Conservation (phyloP, 2,113 vertebrate species). For the Malaclemys terrapin region DNA sequence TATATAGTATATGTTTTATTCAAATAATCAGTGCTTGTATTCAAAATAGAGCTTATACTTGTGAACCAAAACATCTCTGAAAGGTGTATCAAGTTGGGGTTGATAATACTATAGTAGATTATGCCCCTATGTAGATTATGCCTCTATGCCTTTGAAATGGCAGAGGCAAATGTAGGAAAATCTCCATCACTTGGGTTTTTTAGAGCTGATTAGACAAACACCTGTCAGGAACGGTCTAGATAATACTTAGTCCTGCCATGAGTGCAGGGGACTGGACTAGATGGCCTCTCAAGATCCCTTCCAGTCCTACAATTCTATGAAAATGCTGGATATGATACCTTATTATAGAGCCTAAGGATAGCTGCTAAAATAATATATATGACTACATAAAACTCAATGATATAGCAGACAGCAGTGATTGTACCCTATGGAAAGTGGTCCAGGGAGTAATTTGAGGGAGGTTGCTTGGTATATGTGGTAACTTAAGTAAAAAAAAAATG, state of each 20-base stretch:
- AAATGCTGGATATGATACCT: accelerated
- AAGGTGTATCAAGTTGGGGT: not conserved
- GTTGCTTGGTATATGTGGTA: not conserved
- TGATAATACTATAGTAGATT: not conserved
- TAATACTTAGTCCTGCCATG: too few relatives aligned
- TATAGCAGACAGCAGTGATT: not conserved
- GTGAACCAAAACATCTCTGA: not conserved
- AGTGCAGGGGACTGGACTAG: too few relatives aligned
- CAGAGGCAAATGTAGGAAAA: not conserved
- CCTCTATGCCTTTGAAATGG: not conserved
- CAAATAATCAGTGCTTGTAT: not conserved
- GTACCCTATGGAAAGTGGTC: not conserved
- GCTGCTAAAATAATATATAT: not conserved
- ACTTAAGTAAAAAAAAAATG: not conserved
- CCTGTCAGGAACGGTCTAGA: too few relatives aligned
- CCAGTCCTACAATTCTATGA: not conserved
- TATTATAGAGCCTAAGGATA: not conserved
- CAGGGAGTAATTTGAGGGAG: not conserved
- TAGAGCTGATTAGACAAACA: too few relatives aligned
- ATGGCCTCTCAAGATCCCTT: too few relatives aligned
- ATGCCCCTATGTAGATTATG: not conserved
- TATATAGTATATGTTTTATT: not conserved
- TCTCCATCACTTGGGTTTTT: too few relatives aligned
- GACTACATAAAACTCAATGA: not conserved
- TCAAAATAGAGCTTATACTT: not conserved